Evolutionary conservation across 2,888 invertebrate species (phyloP).

Genomic region (Tenthredo amoena): DNA sequence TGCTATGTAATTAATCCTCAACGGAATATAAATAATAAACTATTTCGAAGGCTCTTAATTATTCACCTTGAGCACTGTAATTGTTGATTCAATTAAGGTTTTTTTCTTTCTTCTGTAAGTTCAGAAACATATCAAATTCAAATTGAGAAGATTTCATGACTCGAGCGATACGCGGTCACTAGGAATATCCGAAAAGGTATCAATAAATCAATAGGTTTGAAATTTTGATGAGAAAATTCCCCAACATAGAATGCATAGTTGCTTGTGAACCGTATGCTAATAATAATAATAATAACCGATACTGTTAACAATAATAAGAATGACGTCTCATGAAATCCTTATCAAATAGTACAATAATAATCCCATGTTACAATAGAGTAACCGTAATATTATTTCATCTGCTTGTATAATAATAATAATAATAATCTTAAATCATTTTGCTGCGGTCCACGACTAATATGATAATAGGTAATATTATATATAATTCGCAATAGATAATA

Average conservation of each 20-base stretch:
- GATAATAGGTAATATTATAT: slow-evolving; percentile 56
- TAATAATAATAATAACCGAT: slow-evolving; percentile 67
- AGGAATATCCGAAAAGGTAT: neutral
- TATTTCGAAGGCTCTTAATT: neutral
- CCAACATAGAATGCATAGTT: slow-evolving; percentile 3
- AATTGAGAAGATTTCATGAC: slow-evolving; percentile 11
- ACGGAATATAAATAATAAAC: slow-evolving; percentile 17
- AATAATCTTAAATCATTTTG: slow-evolving; percentile 61
- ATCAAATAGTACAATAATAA: slow-evolving; percentile 69
- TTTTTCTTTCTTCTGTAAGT: neutral
- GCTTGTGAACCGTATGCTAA: slow-evolving; percentile 55
- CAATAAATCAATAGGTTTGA: slow-evolving; percentile 8
- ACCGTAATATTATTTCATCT: slow-evolving; percentile 55
- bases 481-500: slow-evolving; percentile 64
- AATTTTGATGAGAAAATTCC: slow-evolving; percentile 5
- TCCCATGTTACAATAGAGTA: slow-evolving; percentile 61
- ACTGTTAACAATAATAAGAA: slow-evolving; percentile 69
- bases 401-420: slow-evolving; percentile 60
- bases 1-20: slow-evolving; percentile 14
- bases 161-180: neutral
- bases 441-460: slow-evolving; percentile 62
- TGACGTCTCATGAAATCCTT: slow-evolving; percentile 65
- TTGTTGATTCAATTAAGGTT: neutral
- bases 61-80: neutral
- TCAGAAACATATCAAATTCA: neutral